phyloP scores from a whole-genome alignment of 2,113 vertebrate genomes.

The Riparia riparia region DNA sequence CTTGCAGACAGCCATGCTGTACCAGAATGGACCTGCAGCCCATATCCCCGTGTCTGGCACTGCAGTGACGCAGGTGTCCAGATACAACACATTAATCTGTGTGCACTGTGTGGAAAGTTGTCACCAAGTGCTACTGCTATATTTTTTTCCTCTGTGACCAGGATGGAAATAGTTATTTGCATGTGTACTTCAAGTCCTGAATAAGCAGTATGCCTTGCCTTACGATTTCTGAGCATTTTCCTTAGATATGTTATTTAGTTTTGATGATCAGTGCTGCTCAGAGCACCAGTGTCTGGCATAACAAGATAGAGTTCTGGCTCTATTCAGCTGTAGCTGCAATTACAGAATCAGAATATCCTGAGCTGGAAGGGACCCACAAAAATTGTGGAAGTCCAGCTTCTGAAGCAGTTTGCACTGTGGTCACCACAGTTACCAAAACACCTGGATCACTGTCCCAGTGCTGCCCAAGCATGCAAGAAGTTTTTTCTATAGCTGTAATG shows the following conservation, averaged over 20 bases:
- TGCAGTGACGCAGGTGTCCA: not conserved
- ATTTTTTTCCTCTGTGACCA: not conserved
- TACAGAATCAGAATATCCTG: not conserved
- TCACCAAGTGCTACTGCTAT: not conserved
- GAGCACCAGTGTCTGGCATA: not conserved
- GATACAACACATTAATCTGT: accelerated
- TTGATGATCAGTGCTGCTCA: not conserved
- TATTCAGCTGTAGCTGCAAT: not conserved
- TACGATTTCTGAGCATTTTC: not conserved
- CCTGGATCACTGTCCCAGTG: not conserved
- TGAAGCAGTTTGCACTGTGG: not conserved
- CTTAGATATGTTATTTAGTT: conserved; percentile 12
- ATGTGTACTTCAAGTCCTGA: not conserved
- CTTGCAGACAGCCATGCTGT: not conserved
- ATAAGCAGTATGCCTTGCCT: not conserved
- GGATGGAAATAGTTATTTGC: not conserved
- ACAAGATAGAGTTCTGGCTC: not conserved
- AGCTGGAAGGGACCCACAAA: not conserved
- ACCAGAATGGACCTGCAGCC: not conserved
- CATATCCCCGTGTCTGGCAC: not conserved
- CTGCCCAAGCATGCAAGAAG: not conserved
- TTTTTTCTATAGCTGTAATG: not conserved
- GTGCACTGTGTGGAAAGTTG: not conserved
- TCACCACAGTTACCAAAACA: not conserved
- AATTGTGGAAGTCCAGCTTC: not conserved